Evolutionary conservation across 2,888 invertebrate species (phyloP), one percentile per base, ranked within the genome.

Genomic region (Lysandra bellargus): DNA sequence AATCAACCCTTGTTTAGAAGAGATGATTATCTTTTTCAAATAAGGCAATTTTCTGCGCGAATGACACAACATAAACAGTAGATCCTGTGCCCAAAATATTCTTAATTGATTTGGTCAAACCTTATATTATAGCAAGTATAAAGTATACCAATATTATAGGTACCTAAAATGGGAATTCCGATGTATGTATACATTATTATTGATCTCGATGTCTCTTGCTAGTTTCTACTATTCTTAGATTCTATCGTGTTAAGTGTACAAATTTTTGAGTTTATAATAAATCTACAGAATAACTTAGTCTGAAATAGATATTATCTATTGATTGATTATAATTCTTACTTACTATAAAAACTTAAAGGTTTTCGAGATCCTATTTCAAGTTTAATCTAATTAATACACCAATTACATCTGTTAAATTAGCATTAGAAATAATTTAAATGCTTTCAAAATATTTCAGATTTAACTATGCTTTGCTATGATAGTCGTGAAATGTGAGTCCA

Each of bases 151-250:
- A 76, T 76, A 75, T 75, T 75, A 57, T 76, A 23, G 17, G 14
- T 57, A 53, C 33, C 53, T 57, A 30, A 57, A 5, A 57, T 57
- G 33, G 57, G 17, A 53, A 33, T 76, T 76, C 57, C 33, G 53
- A 76, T 76, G 57, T 76, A 53, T 76, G 53, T 76, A 74, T 74
- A 76, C 53, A 53, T 76, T 57, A 76, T 76, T 76, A 76, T 76
- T 76, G 53, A 76, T 76, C 76, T 76, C 76, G 30, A 76, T 9
- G 53, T 76, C 44, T 74, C 44, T 74, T 44, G n/a, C 73, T 73
- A 72, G 57, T 57, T 57, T 17, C 17, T 73, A 44, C 44, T 44
- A 44, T 44, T 74, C 44, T 17, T 33, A 33, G 44, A 75, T 53
- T 76, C 57, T 76, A 53, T 57, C 30, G 49, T 76, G 30, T 53